Evolutionary conservation across 2,888 invertebrate genomes (phyloP), one percentile per base, ranked within the genome.

Genomic region (Cataglyphis altisquamis): DNA sequence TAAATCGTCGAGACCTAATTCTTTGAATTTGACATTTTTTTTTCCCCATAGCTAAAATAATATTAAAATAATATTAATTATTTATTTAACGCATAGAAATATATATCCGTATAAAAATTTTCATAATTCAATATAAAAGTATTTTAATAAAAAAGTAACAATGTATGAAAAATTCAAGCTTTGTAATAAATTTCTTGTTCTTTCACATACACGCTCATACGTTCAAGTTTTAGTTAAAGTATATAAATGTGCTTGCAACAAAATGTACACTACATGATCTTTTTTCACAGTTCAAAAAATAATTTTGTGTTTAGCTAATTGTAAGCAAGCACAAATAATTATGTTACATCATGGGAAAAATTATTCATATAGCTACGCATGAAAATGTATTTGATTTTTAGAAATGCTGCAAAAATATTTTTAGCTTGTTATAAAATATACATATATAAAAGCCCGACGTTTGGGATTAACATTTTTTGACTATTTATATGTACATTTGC

Each of bases 1-100:
- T 75, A 66, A 82, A 82, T 82, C 21, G 18, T 4, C 15, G n/a
- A 25, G 36, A 10, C 9, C 10, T 45, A 66, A 32, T 25, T 45
- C 32, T n/a, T 52, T 12, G 12, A 63, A 29, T 64, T 25, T n/a
- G 6, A 45, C 57, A 36, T 78, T 45, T 78, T 52, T 10, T 29
- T 41, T 21, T 48, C 18, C 3, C n/a, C 18, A 29, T 10, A 25
- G 3, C 3, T 36, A 21, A 21, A n/a, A 25, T 63, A 45, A 4
- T 15, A 5, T 36, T 36, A 21, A 21, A n/a, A 25, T 63, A 45
- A 4, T 15, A 5, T 36, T 21, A 15, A 74, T 48, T 57, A 55
- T 67, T 75, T 66, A 39, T n/a, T 29, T 25, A 66, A 29, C 12
- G 18, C n/a, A 0, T 32, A 60, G 21, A 21, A 74, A 1, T n/a